Evolutionary conservation across 2,797 vertebrate genomes (phyloP), one percentile per base, ranked within the genome.

Genomic region (Pipistrellus kuhlii): DNA sequence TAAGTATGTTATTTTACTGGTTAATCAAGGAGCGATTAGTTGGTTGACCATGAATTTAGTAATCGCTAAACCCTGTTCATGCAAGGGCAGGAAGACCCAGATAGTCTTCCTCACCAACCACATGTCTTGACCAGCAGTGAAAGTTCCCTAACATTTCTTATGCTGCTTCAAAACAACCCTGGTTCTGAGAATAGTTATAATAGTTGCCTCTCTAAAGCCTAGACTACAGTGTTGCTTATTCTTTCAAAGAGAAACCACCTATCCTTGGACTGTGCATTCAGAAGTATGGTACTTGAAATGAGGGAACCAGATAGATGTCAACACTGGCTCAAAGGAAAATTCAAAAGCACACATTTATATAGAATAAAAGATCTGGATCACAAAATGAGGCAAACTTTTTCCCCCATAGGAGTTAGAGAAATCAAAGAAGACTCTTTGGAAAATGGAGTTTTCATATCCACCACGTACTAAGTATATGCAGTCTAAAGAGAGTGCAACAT

Each of bases 1-100:
- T 83, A 83, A 93, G 71, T 35, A 83, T 90, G 71, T 82, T 71
- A 30, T 62, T 76, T 91, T 83, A 82, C 41, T 76, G 12, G 27
- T 62, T 94, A 59, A 82, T 82, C n/a, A 59, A 35, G 66, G n/a
- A 55, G 30, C 5, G 7, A 78, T 78, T 55, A 55, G 55, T 78
- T 55, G 20, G 48, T 35, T 77, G 53, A 71, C 21, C 25, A 59
- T 77, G 32, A 64, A 78, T 51, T 80, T 69, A 59, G 41, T 73
- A 93, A 88, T 82, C 32, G 46, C 32, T 88, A 82, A 73, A 41
- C 10, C 18, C 12, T 90, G 4, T 59, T 55, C 15, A 53, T 55
- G 17, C 5, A 76, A 3, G 2, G 14, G 48, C 17, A 69, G 75
- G 20, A 71, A 13, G 7, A 77, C 10, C 41, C 41, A 9, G 6